Percentiles rank a stretch among this genome's conserved stretches.
phyloP scores from a whole-genome alignment of 2,797 vertebrate genomes.

The Anisognathus igniventris region DNA sequence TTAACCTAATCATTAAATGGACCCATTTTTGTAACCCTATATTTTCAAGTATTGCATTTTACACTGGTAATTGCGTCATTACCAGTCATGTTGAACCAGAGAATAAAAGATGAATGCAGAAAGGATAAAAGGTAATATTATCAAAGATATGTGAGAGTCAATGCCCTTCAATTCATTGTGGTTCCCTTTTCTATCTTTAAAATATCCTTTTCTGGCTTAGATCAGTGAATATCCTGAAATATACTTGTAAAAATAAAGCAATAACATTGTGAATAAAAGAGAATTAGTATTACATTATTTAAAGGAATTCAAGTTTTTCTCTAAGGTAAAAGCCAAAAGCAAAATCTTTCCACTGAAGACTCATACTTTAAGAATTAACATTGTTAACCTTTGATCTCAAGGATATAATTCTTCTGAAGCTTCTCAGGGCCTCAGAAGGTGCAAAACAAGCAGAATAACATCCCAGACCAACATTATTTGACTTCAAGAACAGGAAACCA shows the following conservation, averaged over 20 bases:
- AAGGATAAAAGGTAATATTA: not conserved
- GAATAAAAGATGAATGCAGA: not conserved
- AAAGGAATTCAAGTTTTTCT: not conserved
- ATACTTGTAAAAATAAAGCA: not conserved
- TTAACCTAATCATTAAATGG: conserved; percentile 53
- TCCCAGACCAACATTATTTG: not conserved
- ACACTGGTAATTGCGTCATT: not conserved
- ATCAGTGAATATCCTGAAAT: not conserved
- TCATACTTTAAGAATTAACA: not conserved
- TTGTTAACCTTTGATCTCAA: not conserved
- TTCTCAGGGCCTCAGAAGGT: not conserved
- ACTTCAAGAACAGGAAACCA: not conserved
- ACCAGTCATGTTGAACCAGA: conserved; percentile 2
- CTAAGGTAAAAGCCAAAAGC: not conserved
- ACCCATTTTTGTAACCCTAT: conserved; percentile 12
- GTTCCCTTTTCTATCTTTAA: not conserved
- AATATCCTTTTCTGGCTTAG: not conserved
- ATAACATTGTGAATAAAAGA: not conserved
- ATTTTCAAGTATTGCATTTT: conserved; percentile 30
- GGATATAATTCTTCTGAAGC: not conserved
- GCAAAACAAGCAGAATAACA: not conserved
- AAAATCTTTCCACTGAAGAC: not conserved
- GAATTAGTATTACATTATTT: not conserved
- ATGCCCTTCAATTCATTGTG: not conserved
- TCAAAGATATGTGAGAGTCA: not conserved